These are phyloP conservation scores for Exephanes ischioxanthus DNA, from an alignment of 2,888 invertebrate genomes.

Conservation along the genomic window DNA sequence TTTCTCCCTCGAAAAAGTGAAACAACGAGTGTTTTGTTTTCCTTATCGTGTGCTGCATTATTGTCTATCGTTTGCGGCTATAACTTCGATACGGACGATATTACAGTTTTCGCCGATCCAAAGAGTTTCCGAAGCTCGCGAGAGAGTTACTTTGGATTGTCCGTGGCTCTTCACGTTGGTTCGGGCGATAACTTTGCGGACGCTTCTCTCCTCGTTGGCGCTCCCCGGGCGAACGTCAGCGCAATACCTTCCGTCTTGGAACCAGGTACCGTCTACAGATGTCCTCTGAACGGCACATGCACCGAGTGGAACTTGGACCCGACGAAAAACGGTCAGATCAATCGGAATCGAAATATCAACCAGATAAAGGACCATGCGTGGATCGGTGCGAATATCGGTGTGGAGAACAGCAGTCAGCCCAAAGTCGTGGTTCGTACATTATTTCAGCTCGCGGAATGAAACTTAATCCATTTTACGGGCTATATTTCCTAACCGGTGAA, in stretches of 20 bases:
- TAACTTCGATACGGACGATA: constrained; percentile 76
- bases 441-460: constrained; percentile 26
- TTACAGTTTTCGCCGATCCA: constrained; percentile 78
- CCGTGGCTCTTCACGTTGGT: constrained; percentile 74
- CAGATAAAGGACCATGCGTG: constrained; percentile 76
- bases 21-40: background rate
- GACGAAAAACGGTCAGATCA: constrained; percentile 19
- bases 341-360: constrained; percentile 21
- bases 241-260: constrained; percentile 64
- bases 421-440: constrained; percentile 78
- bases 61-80: constrained; percentile 16
- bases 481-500: too few species aligned
- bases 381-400: constrained; percentile 83
- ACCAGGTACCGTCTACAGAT: constrained; percentile 79
- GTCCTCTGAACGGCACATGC: constrained; percentile 76
- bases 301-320: constrained; percentile 67
- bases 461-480: too few species aligned
- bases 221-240: constrained; percentile 77
- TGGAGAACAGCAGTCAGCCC: constrained; percentile 74
- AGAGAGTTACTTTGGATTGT: constrained; percentile 80
- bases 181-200: constrained; percentile 54
- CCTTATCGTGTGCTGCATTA: background rate
- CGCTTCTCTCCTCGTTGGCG: constrained; percentile 78
- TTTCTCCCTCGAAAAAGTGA: background rate
- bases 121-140: constrained; percentile 42